Conservation (phyloP, 2,113 vertebrate species). For the Trematocara macrostoma region DNA sequence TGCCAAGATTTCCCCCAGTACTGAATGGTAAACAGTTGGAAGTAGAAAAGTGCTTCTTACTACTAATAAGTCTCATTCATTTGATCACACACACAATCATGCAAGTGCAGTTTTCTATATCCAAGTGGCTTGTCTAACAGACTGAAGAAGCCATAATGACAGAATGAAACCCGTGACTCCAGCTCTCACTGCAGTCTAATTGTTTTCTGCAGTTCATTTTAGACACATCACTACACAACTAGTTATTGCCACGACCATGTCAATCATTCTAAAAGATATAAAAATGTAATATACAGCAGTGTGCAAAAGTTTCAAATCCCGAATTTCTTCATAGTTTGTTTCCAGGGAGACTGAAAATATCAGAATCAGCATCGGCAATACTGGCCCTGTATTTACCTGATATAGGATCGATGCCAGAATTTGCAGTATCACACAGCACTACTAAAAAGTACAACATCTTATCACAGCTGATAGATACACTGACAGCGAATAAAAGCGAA, state of each 20-base stretch:
- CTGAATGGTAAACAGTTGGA: background rate
- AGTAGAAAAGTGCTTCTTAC: background rate
- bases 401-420: background rate
- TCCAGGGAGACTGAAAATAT: background rate
- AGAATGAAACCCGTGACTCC: background rate
- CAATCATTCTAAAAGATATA: background rate
- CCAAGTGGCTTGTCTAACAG: background rate
- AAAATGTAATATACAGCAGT: background rate
- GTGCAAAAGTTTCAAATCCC: background rate
- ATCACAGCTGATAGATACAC: background rate
- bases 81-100: background rate
- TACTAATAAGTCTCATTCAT: background rate
- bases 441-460: background rate
- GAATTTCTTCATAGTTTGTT: background rate
- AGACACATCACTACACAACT: background rate
- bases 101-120: background rate
- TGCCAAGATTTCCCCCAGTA: background rate
- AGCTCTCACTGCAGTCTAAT: too few species aligned
- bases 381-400: background rate
- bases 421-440: background rate
- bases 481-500: fast-evolving
- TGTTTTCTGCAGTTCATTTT: too few species aligned
- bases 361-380: background rate
- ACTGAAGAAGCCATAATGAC: background rate
- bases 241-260: background rate